phyloP scores from a whole-genome alignment of 1,140 invertebrate species.

The Parapsyche elsis region DNA sequence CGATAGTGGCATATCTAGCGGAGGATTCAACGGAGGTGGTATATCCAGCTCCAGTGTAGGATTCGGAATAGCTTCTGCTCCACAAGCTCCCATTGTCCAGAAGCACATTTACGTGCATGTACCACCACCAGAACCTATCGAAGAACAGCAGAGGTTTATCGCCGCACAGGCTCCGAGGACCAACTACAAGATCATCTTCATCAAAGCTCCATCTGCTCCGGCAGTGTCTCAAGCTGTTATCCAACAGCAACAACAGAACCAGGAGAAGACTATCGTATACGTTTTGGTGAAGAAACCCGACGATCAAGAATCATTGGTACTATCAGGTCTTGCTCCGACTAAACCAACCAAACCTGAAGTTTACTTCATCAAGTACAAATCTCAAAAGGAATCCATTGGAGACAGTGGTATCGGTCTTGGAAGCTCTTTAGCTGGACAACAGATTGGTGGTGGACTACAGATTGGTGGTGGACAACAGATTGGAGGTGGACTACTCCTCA shows the following conservation, averaged over 20 bases:
- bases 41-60: neutral
- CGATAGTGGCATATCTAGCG: neutral
- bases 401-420: slow-evolving; percentile 22
- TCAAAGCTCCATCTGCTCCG: slow-evolving; percentile 84
- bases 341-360: slow-evolving; percentile 87
- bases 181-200: slow-evolving; percentile 91
- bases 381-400: slow-evolving; percentile 71
- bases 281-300: slow-evolving; percentile 88
- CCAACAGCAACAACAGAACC: slow-evolving; percentile 79
- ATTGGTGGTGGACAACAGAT: slow-evolving; percentile 57
- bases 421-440: slow-evolving; percentile 55
- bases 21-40: neutral
- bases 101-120: slow-evolving; percentile 69
- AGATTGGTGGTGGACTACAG: slow-evolving; percentile 56
- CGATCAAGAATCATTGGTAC: slow-evolving; percentile 79
- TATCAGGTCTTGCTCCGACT: slow-evolving; percentile 80
- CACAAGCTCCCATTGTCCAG: slow-evolving; percentile 62
- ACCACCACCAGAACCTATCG: slow-evolving; percentile 71
- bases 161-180: slow-evolving; percentile 75
- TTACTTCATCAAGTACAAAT: slow-evolving; percentile 89
- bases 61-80: neutral
- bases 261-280: slow-evolving; percentile 91
- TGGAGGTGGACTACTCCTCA: slow-evolving; percentile 57
- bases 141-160: slow-evolving; percentile 70
- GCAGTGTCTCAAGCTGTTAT: slow-evolving; percentile 80